A percentile compares a stretch with the other conserved stretches of the same genome.
phyloP scores from a whole-genome alignment of 2,797 vertebrate genomes.

The Sardinella longiceps region DNA sequence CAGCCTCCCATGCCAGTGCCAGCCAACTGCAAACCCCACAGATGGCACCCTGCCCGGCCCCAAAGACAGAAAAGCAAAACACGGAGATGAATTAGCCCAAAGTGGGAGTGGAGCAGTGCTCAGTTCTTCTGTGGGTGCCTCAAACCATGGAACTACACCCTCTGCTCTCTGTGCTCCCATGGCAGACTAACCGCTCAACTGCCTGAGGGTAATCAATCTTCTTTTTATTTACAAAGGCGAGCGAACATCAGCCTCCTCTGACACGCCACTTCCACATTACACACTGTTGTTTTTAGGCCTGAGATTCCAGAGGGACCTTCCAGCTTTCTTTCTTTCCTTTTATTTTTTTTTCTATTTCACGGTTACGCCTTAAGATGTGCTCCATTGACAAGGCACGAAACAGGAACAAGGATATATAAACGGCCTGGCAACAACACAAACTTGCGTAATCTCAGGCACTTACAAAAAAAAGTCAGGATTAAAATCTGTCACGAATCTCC shows the following conservation, averaged over 20 bases:
- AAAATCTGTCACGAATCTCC: too few species aligned
- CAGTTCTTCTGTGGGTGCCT: not conserved
- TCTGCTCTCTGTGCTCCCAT: constrained; percentile 20
- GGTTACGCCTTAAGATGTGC: not conserved
- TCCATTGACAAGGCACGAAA: constrained; percentile 12
- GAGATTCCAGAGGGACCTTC: not conserved
- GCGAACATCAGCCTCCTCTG: not conserved
- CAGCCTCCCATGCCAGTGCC: not conserved
- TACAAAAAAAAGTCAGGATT: not conserved
- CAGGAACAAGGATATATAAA: constrained; percentile 1
- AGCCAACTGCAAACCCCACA: constrained; percentile 31
- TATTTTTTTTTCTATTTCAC: not conserved
- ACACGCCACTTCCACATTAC: constrained; percentile 23
- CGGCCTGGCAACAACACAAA: not conserved
- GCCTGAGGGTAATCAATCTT: constrained; percentile 31
- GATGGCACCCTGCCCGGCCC: constrained; percentile 20
- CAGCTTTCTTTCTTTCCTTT: not conserved
- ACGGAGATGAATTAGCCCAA: constrained; percentile 21
- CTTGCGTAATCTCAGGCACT: not conserved
- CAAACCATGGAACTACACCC: constrained; percentile 9
- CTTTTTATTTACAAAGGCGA: constrained; percentile 37
- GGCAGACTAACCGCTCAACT: constrained; percentile 33
- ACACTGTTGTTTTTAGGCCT: constrained; percentile 6
- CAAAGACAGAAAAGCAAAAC: constrained; percentile 24
- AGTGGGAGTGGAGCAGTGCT: constrained; percentile 21